A percentile compares a stretch with the other conserved stretches of the same genome.
Evolutionary conservation across 2,797 vertebrate genomes (phyloP).

Genomic region (Sebastes minor): DNA sequence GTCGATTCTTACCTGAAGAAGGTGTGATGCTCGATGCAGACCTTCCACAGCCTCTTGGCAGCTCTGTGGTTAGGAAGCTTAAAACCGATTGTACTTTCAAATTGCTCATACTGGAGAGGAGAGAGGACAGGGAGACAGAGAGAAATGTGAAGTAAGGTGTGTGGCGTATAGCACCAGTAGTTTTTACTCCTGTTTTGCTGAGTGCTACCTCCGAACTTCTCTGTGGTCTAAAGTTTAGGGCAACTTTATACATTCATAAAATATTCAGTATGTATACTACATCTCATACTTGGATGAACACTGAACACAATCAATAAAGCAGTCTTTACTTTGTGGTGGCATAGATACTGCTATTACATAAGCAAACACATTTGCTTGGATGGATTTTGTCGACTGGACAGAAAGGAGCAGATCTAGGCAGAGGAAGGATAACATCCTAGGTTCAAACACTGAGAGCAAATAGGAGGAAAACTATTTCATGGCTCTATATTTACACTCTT

Average conservation of each 20-base stretch:
- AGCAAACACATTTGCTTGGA: neutral
- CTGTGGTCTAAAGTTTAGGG: neutral
- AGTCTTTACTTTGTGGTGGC: neutral
- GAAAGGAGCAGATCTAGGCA: constrained; percentile 32
- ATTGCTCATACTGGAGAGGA: constrained; percentile 81
- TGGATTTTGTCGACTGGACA: constrained; percentile 23
- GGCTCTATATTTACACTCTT: constrained; percentile 73
- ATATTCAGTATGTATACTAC: neutral
- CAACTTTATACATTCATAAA: neutral
- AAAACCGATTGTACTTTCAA: constrained; percentile 97
- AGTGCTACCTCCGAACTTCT: neutral
- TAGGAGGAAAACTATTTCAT: constrained; percentile 53
- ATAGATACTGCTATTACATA: neutral
- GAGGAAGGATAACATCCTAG: constrained; percentile 21
- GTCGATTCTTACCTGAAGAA: constrained; percentile 92
- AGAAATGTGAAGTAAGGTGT: neutral
- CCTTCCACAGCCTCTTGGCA: constrained; percentile 97
- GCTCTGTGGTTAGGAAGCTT: constrained; percentile 98
- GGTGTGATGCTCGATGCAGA: constrained; percentile 99
- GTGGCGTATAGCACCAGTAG: neutral
- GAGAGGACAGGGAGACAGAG: neutral
- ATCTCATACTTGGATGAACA: neutral
- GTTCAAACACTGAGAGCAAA: constrained; percentile 36
- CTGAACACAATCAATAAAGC: neutral
- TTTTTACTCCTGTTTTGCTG: neutral